Evolutionary conservation across 35 echinoderm and acorn worm genomes (phyloP), one percentile per base, ranked within the genome.

Genomic region (Lytechinus pictus): DNA sequence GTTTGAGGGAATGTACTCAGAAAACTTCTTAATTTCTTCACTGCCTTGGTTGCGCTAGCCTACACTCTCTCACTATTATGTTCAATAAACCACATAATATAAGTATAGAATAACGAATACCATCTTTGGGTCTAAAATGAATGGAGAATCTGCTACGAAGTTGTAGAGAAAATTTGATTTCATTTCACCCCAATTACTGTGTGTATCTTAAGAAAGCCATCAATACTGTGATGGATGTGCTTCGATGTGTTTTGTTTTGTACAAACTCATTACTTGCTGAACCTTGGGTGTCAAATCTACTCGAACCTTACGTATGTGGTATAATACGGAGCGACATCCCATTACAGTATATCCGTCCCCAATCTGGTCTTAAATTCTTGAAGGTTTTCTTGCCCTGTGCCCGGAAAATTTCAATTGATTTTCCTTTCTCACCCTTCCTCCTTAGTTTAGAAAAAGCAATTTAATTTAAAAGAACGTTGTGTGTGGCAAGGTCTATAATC

Each of bases 311-410:
- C 66, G 4, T 79, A 24, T 79, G n/a, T 16, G 66, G 6, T 4
- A 79, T 79, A 79, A 79, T 79, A 79, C 66, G 66, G 66, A 24
- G 66, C 66, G 66, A 79, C 66, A 79, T 24, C 66, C 66, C 66
- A 79, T 79, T 79, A 79, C 66, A 79, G 66, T 24, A 79, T 79
- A 24, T 79, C 66, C 66, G 66, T n/a, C 16, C 66, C n/a, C 66
- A 79, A 79, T 79, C 66, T 79, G 16, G 16, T 79, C n/a, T 79
- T 24, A 79, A 79, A 79, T 16, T 24, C 66, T 24, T 16, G 66
- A 79, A 79, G 66, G 66, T 79, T 79, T 79, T 79, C 66, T 24
- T 79, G 66, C 66, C 66, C 66, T 79, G 66, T 79, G 66, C 66
- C 66, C 66, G 66, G 66, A 79, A 79, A 79, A 79, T 79, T 79